Percentiles rank a stretch among this genome's conserved stretches.
Evolutionary conservation across 2,888 invertebrate genomes (phyloP).

Genomic region (Rapana venosa): DNA sequence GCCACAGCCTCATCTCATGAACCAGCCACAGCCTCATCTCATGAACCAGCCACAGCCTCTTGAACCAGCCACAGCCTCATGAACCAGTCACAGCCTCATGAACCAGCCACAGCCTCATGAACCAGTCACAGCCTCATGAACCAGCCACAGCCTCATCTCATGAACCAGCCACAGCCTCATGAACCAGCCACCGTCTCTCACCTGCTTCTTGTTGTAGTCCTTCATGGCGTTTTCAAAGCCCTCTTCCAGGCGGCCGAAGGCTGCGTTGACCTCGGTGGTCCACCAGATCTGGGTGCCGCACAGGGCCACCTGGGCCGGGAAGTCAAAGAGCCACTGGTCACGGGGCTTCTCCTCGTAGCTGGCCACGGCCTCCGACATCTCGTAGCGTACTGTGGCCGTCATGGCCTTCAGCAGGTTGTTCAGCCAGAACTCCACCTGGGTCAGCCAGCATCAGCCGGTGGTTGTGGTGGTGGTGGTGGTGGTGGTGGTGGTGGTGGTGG

Average conservation of each 20-base stretch:
- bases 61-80: no score
- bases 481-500: no score
- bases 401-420: conserved; percentile 91
- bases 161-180: neutral
- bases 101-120: neutral
- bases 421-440: conserved; percentile 88
- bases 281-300: conserved; percentile 98
- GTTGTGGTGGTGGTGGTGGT: no score
- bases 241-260: conserved; percentile 92
- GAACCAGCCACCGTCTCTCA: conserved; percentile 19
- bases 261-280: conserved; percentile 95
- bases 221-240: conserved; percentile 97
- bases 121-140: no score
- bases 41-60: no score
- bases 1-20: no score
- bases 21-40: no score
- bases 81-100: neutral
- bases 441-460: no score
- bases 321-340: conserved; percentile 97
- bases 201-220: conserved; percentile 86
- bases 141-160: no score
- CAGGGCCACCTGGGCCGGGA: conserved; percentile 94
- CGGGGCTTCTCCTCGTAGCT: conserved; percentile 95
- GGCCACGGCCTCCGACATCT: conserved; percentile 90
- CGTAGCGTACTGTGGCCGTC: conserved; percentile 88